phyloP scores from a whole-genome alignment of 2,888 invertebrate species.

The Heliconius hortense region DNA sequence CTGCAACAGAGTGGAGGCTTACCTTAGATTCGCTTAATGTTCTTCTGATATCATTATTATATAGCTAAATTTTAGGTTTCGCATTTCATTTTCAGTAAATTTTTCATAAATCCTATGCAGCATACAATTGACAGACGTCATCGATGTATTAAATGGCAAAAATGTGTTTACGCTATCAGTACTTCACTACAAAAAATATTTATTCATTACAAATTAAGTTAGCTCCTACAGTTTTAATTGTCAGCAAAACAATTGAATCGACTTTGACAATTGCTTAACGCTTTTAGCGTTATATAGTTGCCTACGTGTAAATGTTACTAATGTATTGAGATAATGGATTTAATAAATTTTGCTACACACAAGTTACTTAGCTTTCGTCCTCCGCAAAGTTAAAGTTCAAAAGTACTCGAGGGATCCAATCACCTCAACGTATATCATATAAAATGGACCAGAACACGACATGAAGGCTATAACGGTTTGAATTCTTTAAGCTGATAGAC shows the following conservation, averaged over 20 bases:
- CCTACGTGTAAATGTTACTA: background rate
- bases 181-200: background rate
- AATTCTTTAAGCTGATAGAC: background rate
- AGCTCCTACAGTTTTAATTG: background rate
- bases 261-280: slow-evolving; percentile 6
- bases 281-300: background rate
- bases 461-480: slow-evolving; percentile 10
- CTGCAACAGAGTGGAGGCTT: slow-evolving; percentile 74
- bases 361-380: slow-evolving; percentile 29
- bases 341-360: slow-evolving; percentile 20
- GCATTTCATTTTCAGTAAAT: background rate
- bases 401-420: slow-evolving; percentile 36
- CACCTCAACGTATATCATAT: slow-evolving; percentile 36
- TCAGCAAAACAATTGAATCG: background rate
- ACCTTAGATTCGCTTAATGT: slow-evolving; percentile 76
- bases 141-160: background rate
- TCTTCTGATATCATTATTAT: slow-evolving; percentile 70
- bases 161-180: background rate
- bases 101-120: background rate
- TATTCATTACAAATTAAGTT: background rate
- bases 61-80: slow-evolving; percentile 46
- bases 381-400: slow-evolving; percentile 39
- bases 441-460: slow-evolving; percentile 26
- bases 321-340: slow-evolving; percentile 12
- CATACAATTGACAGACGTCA: background rate